These are phyloP conservation scores for Xestobium rufovillosum DNA, from an alignment of 2,888 invertebrate genomes.

Conservation along the genomic window DNA sequence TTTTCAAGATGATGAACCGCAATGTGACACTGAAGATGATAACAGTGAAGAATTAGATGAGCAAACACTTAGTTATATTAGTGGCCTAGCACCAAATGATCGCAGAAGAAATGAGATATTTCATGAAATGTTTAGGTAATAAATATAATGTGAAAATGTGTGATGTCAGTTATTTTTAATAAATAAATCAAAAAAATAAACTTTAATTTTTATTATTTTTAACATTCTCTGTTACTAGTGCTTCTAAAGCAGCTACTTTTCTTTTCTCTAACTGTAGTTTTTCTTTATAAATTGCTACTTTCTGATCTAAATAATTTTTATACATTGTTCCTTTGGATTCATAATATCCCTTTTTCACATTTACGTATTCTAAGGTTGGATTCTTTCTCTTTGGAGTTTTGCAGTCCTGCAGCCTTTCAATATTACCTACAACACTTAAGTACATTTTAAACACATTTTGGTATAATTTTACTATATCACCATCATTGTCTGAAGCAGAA, in stretches of 20 bases:
- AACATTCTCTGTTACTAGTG: not conserved
- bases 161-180: too few relatives aligned
- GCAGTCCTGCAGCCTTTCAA: too few relatives aligned
- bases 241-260: not conserved
- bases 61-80: not conserved
- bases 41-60: slow-evolving; percentile 6
- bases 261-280: not conserved
- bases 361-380: slow-evolving; percentile 1
- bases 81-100: slow-evolving; percentile 5
- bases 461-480: too few relatives aligned
- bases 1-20: slow-evolving; percentile 12
- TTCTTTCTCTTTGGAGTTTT: not conserved
- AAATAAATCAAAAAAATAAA: too few relatives aligned
- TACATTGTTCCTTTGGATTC: slow-evolving; percentile 4
- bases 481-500: too few relatives aligned
- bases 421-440: too few relatives aligned
- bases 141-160: not conserved
- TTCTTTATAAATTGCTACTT: too few relatives aligned
- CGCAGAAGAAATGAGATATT: slow-evolving; percentile 10
- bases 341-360: slow-evolving; percentile 5
- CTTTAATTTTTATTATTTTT: too few relatives aligned
- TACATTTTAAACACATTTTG: too few relatives aligned
- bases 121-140: slow-evolving; percentile 7
- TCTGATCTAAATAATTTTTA: not conserved
- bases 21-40: slow-evolving; percentile 5